These are phyloP conservation scores for Oscarella lobularis DNA, from an alignment of 37 sponge, comb jelly and placozoan genomes.

Conservation along the genomic window DNA sequence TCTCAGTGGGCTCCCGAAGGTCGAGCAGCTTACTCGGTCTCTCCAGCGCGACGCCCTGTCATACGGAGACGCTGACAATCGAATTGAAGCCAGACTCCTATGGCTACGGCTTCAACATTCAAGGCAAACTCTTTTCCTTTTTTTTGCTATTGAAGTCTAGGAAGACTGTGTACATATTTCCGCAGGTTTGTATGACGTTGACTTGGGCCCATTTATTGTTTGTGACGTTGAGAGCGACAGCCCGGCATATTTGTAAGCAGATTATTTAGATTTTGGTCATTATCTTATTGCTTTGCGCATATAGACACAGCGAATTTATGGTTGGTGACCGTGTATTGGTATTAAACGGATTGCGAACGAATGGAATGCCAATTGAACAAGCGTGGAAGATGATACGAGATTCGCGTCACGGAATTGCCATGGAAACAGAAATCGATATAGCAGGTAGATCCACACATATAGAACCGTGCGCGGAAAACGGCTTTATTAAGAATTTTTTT, in stretches of 20 bases:
- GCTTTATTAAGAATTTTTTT: background rate
- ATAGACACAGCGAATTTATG: constrained; percentile 4
- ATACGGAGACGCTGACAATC: constrained; percentile 42
- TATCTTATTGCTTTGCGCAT: background rate
- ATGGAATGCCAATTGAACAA: constrained; percentile 38
- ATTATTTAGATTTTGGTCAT: background rate
- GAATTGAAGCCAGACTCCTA: constrained; percentile 34
- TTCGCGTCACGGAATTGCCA: constrained; percentile 20
- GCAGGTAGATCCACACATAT: constrained; percentile 29
- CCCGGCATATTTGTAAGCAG: constrained; percentile 41
- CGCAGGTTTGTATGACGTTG: background rate
- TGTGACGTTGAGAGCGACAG: constrained; percentile 31
- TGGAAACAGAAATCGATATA: constrained; percentile 57
- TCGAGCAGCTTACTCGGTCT: background rate
- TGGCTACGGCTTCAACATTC: constrained; percentile 60
- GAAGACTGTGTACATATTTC: background rate
- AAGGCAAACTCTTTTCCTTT: constrained; percentile 8
- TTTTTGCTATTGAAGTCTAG: background rate
- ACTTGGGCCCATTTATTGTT: constrained; percentile 26
- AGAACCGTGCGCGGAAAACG: too few relatives aligned
- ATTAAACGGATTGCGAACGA: constrained; percentile 32
- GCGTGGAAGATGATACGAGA: constrained; percentile 55
- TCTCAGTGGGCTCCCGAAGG: background rate
- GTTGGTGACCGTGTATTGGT: constrained; percentile 43
- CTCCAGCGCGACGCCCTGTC: background rate